phyloP scores from a whole-genome alignment of 2,113 vertebrate genomes.

The Corythaixoides concolor region DNA sequence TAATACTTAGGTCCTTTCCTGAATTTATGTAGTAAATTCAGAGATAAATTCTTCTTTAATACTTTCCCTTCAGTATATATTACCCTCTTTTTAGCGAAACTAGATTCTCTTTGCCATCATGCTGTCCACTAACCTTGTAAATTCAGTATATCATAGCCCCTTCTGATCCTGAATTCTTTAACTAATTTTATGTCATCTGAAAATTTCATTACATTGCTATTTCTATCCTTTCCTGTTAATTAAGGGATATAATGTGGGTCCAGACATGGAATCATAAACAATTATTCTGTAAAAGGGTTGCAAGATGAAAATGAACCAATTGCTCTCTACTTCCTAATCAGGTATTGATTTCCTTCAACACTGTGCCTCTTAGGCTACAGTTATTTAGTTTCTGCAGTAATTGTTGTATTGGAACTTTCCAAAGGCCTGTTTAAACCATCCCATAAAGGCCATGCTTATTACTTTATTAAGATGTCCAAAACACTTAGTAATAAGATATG shows the following conservation, averaged over 20 bases:
- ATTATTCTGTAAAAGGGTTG: background rate
- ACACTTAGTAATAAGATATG: background rate
- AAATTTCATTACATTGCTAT: background rate
- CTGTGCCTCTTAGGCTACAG: background rate
- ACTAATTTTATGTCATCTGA: background rate
- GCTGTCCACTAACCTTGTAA: background rate
- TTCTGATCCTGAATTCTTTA: background rate
- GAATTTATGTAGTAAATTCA: background rate
- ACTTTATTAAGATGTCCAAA: background rate
- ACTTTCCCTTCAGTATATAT: background rate
- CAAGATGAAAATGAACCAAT: background rate
- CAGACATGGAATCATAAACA: background rate
- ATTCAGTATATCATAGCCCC: background rate
- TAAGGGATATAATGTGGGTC: background rate
- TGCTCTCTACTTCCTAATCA: background rate
- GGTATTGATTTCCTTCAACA: background rate
- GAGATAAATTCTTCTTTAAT: background rate
- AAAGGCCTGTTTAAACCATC: background rate
- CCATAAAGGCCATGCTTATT: background rate
- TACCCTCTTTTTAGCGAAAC: background rate
- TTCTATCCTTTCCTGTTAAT: background rate
- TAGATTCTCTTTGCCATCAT: background rate
- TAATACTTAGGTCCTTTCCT: background rate
- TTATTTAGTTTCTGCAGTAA: background rate
- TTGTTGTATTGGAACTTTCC: background rate